Percentiles rank a stretch among this genome's conserved stretches.
phyloP scores from a whole-genome alignment of 2,888 invertebrate species.

The Cerastoderma edule region DNA sequence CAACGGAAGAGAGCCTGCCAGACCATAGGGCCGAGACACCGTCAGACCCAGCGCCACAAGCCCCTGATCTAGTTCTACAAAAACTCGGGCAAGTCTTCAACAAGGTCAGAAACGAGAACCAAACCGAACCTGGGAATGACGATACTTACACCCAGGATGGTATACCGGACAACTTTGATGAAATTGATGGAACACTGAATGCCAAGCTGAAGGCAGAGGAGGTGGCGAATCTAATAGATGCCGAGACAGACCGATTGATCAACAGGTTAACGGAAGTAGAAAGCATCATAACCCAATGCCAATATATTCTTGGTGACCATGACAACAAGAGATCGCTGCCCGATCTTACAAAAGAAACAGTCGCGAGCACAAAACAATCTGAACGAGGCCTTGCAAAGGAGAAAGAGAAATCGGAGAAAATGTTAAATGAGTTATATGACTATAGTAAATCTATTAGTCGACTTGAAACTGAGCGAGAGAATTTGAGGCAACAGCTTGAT shows the following conservation, averaged over 20 bases:
- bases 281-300: conserved; percentile 58
- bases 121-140: conserved; percentile 42
- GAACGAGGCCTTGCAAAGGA: conserved; percentile 58
- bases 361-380: conserved; percentile 39
- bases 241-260: conserved; percentile 54
- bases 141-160: conserved; percentile 24
- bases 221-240: conserved; percentile 35
- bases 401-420: conserved; percentile 62
- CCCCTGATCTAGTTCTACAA: conserved; percentile 29
- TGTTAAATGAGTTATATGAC: conserved; percentile 64
- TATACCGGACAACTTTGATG: conserved; percentile 35
- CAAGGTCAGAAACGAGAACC: conserved; percentile 54
- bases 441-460: conserved; percentile 69
- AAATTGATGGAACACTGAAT: conserved; percentile 32
- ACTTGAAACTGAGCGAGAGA: conserved; percentile 61
- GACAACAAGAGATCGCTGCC: conserved; percentile 58
- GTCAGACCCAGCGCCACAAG: conserved; percentile 6
- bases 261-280: conserved; percentile 57
- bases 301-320: conserved; percentile 63
- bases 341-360: conserved; percentile 56
- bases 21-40: neutral
- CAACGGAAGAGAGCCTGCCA: conserved; percentile 27
- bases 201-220: conserved; percentile 28
- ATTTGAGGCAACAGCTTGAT: conserved; percentile 58
- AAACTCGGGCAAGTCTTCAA: conserved; percentile 46